Conservation (phyloP, 2,888 invertebrate species). For the Thymelicus lineola region DNA sequence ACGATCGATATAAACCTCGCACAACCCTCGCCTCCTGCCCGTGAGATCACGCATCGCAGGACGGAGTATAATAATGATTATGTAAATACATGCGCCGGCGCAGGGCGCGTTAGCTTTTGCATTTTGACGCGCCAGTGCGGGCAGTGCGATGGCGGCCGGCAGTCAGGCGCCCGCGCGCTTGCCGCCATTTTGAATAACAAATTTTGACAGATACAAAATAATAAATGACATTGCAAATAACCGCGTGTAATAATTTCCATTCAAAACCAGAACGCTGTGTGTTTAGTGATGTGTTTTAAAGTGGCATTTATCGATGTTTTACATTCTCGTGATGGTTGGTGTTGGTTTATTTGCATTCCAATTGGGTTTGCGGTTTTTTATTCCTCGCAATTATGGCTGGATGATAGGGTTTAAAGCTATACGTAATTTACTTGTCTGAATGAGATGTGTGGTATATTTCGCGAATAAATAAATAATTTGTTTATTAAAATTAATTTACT, state of each 20-base stretch:
- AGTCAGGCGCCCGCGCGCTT: constrained; percentile 67
- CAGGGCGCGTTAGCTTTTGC: constrained; percentile 56
- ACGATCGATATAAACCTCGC: constrained; percentile 35
- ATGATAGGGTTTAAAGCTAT: constrained; percentile 25
- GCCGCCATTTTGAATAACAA: constrained; percentile 41
- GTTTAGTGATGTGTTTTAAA: constrained; percentile 16
- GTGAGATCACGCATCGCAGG: constrained; percentile 54
- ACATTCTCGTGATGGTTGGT: constrained; percentile 17
- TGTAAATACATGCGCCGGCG: constrained; percentile 71
- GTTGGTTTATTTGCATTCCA: constrained; percentile 35
- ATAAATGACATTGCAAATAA: constrained; percentile 18
- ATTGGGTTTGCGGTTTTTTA: constrained; percentile 34
- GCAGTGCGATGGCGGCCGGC: constrained; percentile 79
- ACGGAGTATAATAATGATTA: constrained; percentile 71
- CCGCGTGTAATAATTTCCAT: not conserved
- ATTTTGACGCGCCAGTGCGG: constrained; percentile 50
- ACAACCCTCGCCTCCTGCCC: constrained; percentile 39
- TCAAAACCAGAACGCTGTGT: not conserved
- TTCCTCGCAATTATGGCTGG: constrained; percentile 28
- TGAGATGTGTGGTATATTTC: constrained; percentile 16
- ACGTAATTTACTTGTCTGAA: constrained; percentile 15
- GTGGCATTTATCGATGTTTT: constrained; percentile 17
- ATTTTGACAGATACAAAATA: constrained; percentile 27
- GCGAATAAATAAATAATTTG: not conserved
- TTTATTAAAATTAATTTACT: not conserved